phyloP scores from a whole-genome alignment of 35 echinoderm and acorn worm genomes.

The Hemicentrotus pulcherrimus region DNA sequence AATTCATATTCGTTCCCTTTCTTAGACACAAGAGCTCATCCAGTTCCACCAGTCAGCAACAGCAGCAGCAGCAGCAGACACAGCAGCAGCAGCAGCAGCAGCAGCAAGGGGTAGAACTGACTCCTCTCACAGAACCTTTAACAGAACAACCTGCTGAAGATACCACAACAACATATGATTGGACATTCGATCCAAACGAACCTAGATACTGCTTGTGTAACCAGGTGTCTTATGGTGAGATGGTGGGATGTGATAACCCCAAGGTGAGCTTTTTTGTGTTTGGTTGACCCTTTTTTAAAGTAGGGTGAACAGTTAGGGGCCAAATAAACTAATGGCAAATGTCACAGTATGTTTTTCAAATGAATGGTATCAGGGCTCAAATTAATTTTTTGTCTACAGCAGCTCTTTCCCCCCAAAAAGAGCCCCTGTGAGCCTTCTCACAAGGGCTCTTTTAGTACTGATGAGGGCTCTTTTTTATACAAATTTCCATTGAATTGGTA shows the following conservation, averaged over 20 bases:
- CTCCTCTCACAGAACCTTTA: slow-evolving; percentile 54
- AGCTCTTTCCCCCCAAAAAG: no score
- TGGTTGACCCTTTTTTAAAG: no score
- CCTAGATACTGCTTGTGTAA: slow-evolving; percentile 97
- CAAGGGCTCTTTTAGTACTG: no score
- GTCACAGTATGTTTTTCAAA: no score
- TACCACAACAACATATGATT: slow-evolving; percentile 53
- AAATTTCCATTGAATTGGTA: no score
- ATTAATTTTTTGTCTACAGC: no score
- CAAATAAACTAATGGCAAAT: no score
- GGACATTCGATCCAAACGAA: slow-evolving; percentile 97
- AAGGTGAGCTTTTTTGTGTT: slow-evolving; percentile 76
- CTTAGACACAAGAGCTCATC: slow-evolving; percentile 43
- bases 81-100: slow-evolving; percentile 40
- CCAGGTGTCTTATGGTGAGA: slow-evolving; percentile 98
- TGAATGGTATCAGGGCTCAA: no score
- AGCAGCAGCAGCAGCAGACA: slow-evolving; percentile 31
- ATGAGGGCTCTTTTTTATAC: no score
- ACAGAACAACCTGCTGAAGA: slow-evolving; percentile 48
- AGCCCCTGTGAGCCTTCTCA: no score
- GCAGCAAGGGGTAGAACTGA: slow-evolving; percentile 53
- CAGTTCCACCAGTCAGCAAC: slow-evolving; percentile 22
- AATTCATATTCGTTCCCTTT: background rate
- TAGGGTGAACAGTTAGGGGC: no score
- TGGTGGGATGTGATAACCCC: slow-evolving; percentile 98